Evolutionary conservation across 2,888 invertebrate genomes (phyloP), one percentile per base, ranked within the genome.

Genomic region (Agonopterix subpropinquella): DNA sequence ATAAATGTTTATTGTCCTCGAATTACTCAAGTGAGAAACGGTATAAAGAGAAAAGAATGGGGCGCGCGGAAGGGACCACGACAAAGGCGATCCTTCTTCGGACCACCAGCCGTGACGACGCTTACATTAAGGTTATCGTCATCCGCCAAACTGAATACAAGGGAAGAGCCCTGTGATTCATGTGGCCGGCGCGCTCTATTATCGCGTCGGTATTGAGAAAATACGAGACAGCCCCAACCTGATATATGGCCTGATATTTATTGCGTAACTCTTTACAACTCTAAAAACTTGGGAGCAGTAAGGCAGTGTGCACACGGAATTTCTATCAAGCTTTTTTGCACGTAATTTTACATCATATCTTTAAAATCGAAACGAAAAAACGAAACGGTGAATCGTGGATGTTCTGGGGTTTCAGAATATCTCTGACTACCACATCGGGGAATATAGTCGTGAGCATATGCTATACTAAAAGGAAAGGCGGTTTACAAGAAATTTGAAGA

Each of bases 51-150:
- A 80, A 83, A 87, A 87, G 84, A 85, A 85, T 83, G 74, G 76
- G 65, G 72, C 71, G 78, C 71, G 66, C 72, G 80, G 82, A 83
- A 82, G 80, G 81, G 84, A 80, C 83, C 72, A 70, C 78, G 82
- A 85, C 86, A 85, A 86, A 83, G 78, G 84, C 83, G 77, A 86
- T 86, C 84, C 79, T 83, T 87, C 85, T 83, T 73, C 71, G 77
- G 83, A 79, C 84, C 84, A 79, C 80, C 83, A 80, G 80, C 84
- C 85, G 84, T 87, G 86, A 80, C 86, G 80, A 62, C 82, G 87
- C 87, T 84, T 87, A 87, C 86, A 87, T 87, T 87, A 87, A 80
- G 86, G 86, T 86, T 87, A 87, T 87, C 87, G 80, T 80, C 81
- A 81, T 73, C 79, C 80, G 76, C 86, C 86, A 86, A 87, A 85